Base-by-base conservation (phyloP, 1,140 invertebrate species). In the Notospermus geniculatus region DNA sequence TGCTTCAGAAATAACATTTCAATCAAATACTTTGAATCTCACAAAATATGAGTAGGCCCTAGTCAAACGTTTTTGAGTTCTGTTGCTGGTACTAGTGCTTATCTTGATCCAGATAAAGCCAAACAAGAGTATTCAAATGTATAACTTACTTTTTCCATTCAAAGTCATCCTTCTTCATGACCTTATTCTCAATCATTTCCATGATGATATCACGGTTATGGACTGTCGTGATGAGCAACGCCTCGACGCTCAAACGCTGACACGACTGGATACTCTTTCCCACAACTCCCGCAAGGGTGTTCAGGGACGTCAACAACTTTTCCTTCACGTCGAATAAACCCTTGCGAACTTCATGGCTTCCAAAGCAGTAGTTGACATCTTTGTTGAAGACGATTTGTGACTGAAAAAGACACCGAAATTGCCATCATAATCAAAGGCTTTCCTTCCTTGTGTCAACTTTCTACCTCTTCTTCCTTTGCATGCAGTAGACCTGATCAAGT, bases 201-300 rank as follows among this genome's bases (percentile, higher is more conserved):
- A 83, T 80, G 9, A 93, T 85, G 1, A 89, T 92, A 73, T 94
- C 91, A 69, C 91, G 85, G 23, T 89, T 89, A 71, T 94, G 91
- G 0, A 93, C 91, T 78, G 92, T 90, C n/a, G 93, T 87, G 0
- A 90, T 93, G 32, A 93, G 90, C 2, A 94, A 76, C 7, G 91
- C 91, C 62, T 90, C 90, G 0, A 94, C 84, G 27, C 76, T 78
- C 67, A 76, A 67, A 9, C 78, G 68, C 69, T 76, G 78, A 55
- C 72, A 70, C 9, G 53, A 54, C 28, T 65, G 56, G 22, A 81
- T 59, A 54, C 69, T 62, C 29, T 67, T 65, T 11, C 71, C 73
- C 39, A 79, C 76, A 13, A 80, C 66, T 2, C 72, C 69, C 11
- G 78, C 77, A 32, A 79, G 63, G 15, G 64, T 36, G 53, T 71